Conservation (phyloP, 2,888 invertebrate genomes). For the Drosophila rellima region DNA sequence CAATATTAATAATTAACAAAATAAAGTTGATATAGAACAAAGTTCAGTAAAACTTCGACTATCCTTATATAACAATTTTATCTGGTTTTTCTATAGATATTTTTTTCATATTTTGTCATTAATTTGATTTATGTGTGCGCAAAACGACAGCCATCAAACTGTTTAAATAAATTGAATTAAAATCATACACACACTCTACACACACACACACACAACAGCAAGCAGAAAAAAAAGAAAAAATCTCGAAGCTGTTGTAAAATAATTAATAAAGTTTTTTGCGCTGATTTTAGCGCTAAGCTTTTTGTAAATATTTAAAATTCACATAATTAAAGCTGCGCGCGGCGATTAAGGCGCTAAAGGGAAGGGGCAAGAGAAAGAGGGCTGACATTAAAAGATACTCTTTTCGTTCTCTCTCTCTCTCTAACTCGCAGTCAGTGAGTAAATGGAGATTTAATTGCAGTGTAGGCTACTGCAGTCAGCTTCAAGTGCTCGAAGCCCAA, state of each 20-base stretch:
- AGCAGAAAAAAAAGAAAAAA: conserved; percentile 37
- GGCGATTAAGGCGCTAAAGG: conserved; percentile 65
- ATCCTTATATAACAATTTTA: neutral
- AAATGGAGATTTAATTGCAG: conserved; percentile 83
- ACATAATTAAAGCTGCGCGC: conserved; percentile 77
- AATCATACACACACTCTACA: conserved; percentile 35
- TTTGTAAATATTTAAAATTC: conserved; percentile 82
- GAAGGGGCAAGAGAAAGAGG: neutral
- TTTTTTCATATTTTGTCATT: conserved; percentile 77
- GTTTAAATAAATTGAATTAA: conserved; percentile 81
- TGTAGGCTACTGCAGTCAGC: conserved; percentile 65
- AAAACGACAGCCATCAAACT: conserved; percentile 69
- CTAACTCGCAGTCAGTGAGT: neutral
- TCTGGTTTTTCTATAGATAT: conserved; percentile 14
- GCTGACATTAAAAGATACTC: conserved; percentile 68
- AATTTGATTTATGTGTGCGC: conserved; percentile 74
- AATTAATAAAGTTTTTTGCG: conserved; percentile 81
- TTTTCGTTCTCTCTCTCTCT: conserved; percentile 45
- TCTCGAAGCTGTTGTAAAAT: conserved; percentile 74
- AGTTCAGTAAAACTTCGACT: no score
- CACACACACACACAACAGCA: conserved; percentile 24
- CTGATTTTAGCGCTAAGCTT: conserved; percentile 76
- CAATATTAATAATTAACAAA: no score
- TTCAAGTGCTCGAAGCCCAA: conserved; percentile 37
- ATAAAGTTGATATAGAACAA: no score